Evolutionary conservation across 2,113 vertebrate genomes (phyloP).

Genomic region (Taurulus bubalis): DNA sequence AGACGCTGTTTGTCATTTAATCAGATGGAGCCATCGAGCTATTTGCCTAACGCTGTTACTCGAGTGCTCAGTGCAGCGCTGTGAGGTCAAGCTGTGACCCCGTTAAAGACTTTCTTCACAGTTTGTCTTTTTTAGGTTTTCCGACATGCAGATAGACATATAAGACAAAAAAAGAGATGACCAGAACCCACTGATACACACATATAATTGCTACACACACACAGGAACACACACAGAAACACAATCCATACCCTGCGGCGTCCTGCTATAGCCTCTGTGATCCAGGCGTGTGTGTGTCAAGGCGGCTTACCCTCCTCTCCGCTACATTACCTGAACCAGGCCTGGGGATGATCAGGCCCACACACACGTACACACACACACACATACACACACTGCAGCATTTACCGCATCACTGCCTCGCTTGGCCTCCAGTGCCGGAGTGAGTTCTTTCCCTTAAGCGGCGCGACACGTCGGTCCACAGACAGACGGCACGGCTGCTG

Average conservation of each 20-base stretch:
- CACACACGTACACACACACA: slow-evolving; percentile 49
- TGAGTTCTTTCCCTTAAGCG: slow-evolving; percentile 57
- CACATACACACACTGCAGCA: slow-evolving; percentile 47
- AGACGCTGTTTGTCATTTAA: slow-evolving; percentile 23
- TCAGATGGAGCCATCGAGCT: slow-evolving; percentile 2
- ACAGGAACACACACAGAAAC: slow-evolving; percentile 21
- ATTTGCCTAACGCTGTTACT: background rate
- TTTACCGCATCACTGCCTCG: slow-evolving; percentile 77
- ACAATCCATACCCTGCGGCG: slow-evolving; percentile 38
- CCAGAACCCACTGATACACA: slow-evolving; percentile 1
- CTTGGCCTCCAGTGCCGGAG: slow-evolving; percentile 71
- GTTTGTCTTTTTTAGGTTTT: slow-evolving; percentile 11
- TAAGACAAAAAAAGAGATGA: slow-evolving; percentile 30
- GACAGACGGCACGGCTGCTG: slow-evolving; percentile 22
- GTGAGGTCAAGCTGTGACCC: slow-evolving; percentile 4
- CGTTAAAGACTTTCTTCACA: slow-evolving; percentile 2
- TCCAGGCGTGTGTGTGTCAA: slow-evolving; percentile 76
- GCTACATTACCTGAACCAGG: slow-evolving; percentile 80
- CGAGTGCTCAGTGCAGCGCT: background rate
- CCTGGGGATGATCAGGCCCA: slow-evolving; percentile 76
- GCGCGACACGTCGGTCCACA: slow-evolving; percentile 48
- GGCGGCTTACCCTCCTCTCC: slow-evolving; percentile 73
- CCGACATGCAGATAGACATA: slow-evolving; percentile 31
- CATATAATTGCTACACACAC: slow-evolving; percentile 14
- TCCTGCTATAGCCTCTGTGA: slow-evolving; percentile 62